Conservation (phyloP, 2,113 vertebrate genomes). For the Scomber colias region DNA sequence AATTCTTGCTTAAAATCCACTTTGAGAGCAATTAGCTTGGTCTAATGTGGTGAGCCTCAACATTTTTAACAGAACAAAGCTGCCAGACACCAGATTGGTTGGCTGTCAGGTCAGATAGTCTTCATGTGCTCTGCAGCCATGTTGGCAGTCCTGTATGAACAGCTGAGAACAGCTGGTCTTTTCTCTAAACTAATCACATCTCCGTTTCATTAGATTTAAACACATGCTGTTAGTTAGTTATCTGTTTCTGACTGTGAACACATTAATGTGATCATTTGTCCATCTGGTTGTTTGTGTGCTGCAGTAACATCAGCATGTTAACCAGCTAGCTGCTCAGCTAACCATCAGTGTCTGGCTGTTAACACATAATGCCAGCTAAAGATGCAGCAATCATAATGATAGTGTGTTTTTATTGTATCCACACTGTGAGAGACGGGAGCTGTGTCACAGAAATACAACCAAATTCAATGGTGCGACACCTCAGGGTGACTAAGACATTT, state of each 20-base stretch:
- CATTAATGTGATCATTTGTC: neutral
- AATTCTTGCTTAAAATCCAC: neutral
- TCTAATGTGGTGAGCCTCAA: neutral
- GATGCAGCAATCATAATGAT: too few species aligned
- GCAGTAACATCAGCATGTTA: neutral
- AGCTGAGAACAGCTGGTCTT: conserved; percentile 1
- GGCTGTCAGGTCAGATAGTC: neutral
- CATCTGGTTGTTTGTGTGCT: neutral
- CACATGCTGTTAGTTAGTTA: neutral
- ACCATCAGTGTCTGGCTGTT: neutral
- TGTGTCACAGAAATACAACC: too few species aligned
- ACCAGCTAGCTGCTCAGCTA: neutral
- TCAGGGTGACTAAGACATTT: too few species aligned
- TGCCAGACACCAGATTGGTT: neutral
- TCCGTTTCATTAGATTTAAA: neutral
- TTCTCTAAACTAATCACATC: neutral
- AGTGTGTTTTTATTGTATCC: too few species aligned
- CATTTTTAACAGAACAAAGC: neutral
- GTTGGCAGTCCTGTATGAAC: neutral
- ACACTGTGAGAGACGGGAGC: too few species aligned
- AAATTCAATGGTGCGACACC: too few species aligned
- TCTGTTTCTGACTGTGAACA: neutral
- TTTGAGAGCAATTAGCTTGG: too few species aligned
- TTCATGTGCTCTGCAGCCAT: conserved; percentile 14
- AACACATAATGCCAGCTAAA: neutral